Percentiles rank a stretch among this genome's conserved stretches.
phyloP scores from a whole-genome alignment of 2,113 vertebrate species.

The Oncorhynchus nerka region DNA sequence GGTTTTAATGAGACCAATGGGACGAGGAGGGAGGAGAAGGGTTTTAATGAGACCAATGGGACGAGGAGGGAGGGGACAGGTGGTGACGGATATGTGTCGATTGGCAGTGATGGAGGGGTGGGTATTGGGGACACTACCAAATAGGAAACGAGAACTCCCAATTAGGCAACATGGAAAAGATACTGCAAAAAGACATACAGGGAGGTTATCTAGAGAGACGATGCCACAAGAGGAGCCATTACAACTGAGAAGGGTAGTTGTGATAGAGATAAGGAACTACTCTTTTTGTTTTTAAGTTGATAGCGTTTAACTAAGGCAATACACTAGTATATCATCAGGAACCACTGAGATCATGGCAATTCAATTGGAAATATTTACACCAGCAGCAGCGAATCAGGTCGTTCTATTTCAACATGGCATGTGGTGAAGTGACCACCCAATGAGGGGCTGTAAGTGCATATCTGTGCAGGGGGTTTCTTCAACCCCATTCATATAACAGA shows the following conservation, averaged over 20 bases:
- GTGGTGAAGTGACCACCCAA: no score
- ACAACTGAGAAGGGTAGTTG: no score
- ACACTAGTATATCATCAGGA: neutral
- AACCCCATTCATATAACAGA: slow-evolving; percentile 2
- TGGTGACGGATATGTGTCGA: slow-evolving; percentile 52
- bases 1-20: slow-evolving; percentile 34
- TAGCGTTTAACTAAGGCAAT: no score
- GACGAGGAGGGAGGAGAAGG: neutral
- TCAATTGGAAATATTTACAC: neutral
- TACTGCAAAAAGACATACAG: no score
- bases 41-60: no score
- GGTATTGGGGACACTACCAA: neutral
- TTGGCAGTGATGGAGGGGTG: slow-evolving; percentile 12
- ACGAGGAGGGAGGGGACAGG: slow-evolving; percentile 31
- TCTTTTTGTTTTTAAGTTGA: no score
- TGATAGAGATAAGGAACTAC: no score
- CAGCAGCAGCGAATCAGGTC: no score
- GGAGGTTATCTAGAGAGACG: no score
- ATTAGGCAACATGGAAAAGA: neutral
- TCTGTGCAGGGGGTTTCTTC: neutral
- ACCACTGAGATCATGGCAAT: neutral
- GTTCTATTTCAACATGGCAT: neutral
- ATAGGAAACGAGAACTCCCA: neutral
- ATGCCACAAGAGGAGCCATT: no score
- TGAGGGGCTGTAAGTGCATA: neutral